phyloP scores from a whole-genome alignment of 2,797 vertebrate genomes.

The Sebastes diaconus region DNA sequence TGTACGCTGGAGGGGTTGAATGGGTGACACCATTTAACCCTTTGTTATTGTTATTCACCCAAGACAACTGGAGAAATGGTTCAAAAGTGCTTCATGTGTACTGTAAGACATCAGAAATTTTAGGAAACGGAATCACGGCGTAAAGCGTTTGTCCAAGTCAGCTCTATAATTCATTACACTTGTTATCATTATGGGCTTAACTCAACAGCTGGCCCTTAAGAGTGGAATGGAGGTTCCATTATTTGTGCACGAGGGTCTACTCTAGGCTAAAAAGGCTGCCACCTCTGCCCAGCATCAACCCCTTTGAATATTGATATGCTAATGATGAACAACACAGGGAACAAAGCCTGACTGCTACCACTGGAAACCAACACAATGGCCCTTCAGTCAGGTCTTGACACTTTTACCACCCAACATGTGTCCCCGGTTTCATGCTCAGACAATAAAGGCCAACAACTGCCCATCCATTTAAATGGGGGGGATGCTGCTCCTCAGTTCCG shows the following conservation, averaged over 20 bases:
- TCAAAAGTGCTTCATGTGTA: conserved; percentile 15
- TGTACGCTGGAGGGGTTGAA: conserved; percentile 2
- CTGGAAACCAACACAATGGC: conserved; percentile 79
- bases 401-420: conserved; percentile 88
- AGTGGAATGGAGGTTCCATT: conserved; percentile 48
- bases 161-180: conserved; percentile 1
- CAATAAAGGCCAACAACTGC: conserved; percentile 81
- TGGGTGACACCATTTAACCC: conserved; percentile 67
- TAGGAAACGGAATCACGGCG: not conserved
- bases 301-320: conserved; percentile 86
- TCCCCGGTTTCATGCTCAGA: conserved; percentile 75
- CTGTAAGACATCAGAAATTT: conserved; percentile 23
- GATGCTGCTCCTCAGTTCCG: conserved; percentile 50
- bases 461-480: conserved; percentile 56
- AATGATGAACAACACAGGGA: conserved; percentile 82
- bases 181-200: conserved; percentile 38
- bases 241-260: conserved; percentile 60
- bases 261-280: conserved; percentile 73
- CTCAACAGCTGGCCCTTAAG: conserved; percentile 69
- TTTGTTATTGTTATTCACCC: conserved; percentile 64
- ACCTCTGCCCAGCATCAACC: conserved; percentile 70
- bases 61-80: conserved; percentile 17
- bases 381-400: conserved; percentile 80
- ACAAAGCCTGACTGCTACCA: conserved; percentile 78
- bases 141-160: no score